These are phyloP conservation scores for Andrena bucephala DNA, from an alignment of 2,888 invertebrate species.

Conservation along the genomic window DNA sequence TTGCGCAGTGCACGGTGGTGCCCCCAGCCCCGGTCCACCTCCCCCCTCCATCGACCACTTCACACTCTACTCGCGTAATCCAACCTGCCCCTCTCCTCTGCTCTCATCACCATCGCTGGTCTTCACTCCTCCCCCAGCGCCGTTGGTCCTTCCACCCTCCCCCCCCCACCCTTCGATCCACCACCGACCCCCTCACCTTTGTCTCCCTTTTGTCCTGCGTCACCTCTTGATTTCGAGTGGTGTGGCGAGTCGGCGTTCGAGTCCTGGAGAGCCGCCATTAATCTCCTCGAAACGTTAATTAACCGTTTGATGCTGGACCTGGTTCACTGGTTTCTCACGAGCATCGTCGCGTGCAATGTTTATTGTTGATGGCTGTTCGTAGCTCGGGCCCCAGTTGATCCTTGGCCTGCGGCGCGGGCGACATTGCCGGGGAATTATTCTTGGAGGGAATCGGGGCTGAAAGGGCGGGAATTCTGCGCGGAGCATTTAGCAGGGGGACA, in stretches of 20 bases:
- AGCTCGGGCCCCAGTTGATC: background rate
- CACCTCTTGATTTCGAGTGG: slow-evolving; percentile 55
- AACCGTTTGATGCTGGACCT: slow-evolving; percentile 62
- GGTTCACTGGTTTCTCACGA: background rate
- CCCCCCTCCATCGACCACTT: background rate
- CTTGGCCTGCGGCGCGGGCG: background rate
- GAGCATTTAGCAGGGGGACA: background rate
- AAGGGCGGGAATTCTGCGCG: background rate
- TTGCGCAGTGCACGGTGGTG: background rate
- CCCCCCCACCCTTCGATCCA: background rate
- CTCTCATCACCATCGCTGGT: background rate
- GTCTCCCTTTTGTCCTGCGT: slow-evolving; percentile 1
- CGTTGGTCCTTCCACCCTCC: background rate
- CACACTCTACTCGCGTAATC: slow-evolving; percentile 5
- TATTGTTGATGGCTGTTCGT: background rate
- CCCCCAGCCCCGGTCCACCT: too few relatives aligned
- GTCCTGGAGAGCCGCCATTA: slow-evolving; percentile 58
- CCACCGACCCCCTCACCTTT: background rate
- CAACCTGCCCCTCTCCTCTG: background rate
- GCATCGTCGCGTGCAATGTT: slow-evolving; percentile 11
- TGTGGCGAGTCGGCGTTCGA: slow-evolving; percentile 26
- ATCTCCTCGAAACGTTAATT: slow-evolving; percentile 72
- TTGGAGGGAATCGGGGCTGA: background rate
- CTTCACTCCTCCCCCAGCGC: background rate
- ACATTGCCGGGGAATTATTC: background rate